Evolutionary conservation across 2,888 invertebrate genomes (phyloP), one percentile per base, ranked within the genome.

Genomic region (Apoda limacodes): DNA sequence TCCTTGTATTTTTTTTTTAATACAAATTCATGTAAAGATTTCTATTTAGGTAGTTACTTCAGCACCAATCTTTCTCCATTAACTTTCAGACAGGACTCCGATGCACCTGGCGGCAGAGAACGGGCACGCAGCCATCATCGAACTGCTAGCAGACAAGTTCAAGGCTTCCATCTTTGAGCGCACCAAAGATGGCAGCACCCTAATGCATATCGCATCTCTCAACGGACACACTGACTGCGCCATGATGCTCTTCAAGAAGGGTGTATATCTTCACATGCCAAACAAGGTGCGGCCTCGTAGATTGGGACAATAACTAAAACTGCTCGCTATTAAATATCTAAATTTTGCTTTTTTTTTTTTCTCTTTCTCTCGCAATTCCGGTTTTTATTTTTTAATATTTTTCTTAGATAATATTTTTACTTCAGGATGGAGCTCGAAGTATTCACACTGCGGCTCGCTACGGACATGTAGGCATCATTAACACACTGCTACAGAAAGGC

Each of bases 251-350:
- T 93, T 99, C 70, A 97, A 96, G 74, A 96, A 98, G 64, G 99
- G 99, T 7, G 98, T 99, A 20, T 98, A 98, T 46, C 85, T 99
- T 12, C 96, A 98, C 63, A 99, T 99, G 98, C 98, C 99, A 39
- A 99, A 99, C 69, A 99, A 98, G 85, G 89, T 81, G 45, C 32
- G 11, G 27, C n/a, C n/a, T n/a, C n/a, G n/a, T n/a, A n/a, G n/a
- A n/a, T n/a, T n/a, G n/a, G n/a, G n/a, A n/a, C n/a, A n/a, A n/a
- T n/a, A n/a, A n/a, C n/a, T n/a, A n/a, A n/a, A n/a, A n/a, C n/a
- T n/a, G n/a, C n/a, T n/a, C n/a, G n/a, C n/a, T n/a, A n/a, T n/a
- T n/a, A n/a, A n/a, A n/a, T n/a, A n/a, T n/a, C n/a, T n/a, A n/a
- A n/a, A n/a, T n/a, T n/a, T n/a, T n/a, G n/a, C n/a, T n/a, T n/a